Percentiles rank a stretch among this genome's conserved stretches.
These are phyloP conservation scores for Guaruba guarouba DNA, from an alignment of 2,113 vertebrate genomes.

Conservation along the genomic window DNA sequence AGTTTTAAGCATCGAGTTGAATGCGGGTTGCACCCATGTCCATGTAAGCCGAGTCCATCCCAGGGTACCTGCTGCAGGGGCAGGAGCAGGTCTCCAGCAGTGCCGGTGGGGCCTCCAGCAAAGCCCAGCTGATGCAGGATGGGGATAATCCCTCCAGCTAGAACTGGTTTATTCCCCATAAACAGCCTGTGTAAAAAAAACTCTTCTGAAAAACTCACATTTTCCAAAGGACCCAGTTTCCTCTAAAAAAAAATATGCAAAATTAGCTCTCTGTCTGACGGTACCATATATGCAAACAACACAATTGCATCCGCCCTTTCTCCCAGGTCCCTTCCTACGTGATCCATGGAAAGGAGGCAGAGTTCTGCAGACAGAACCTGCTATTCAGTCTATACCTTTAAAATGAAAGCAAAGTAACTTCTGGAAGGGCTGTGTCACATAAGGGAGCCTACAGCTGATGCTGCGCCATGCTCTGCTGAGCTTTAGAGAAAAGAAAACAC, in stretches of 20 bases:
- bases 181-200: background rate
- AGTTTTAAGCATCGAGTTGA: background rate
- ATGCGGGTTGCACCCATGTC: background rate
- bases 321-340: background rate
- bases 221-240: background rate
- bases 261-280: background rate
- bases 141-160: background rate
- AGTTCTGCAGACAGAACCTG: background rate
- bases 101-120: background rate
- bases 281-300: background rate
- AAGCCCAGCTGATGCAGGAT: background rate
- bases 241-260: background rate
- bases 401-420: background rate
- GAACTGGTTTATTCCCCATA: background rate
- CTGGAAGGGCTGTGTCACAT: background rate
- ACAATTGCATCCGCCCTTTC: background rate
- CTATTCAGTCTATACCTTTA: background rate
- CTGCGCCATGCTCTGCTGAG: background rate
- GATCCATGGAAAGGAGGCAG: background rate
- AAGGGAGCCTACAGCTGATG: background rate
- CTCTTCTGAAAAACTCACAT: background rate
- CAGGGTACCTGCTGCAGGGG: fast-evolving
- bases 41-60: background rate
- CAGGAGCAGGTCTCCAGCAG: background rate
- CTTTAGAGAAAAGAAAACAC: conserved; percentile 33